Base-by-base conservation (phyloP, 1,140 invertebrate genomes). In the Triops longicaudatus region DNA sequence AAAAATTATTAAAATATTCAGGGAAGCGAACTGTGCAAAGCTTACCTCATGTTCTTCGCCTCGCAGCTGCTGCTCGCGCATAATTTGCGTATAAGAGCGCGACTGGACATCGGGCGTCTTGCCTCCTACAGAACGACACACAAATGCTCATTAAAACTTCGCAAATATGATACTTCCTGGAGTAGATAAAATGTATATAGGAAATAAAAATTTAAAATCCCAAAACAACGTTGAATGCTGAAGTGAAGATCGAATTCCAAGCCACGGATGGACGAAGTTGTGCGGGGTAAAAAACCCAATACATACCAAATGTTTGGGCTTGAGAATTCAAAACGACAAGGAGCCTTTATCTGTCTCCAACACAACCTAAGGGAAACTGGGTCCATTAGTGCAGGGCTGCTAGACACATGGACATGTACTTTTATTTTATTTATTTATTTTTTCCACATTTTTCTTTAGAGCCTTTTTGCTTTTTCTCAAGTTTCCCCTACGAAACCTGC, bases 41-140 rank as follows among this genome's bases (percentile, higher is more conserved):
- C 84, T 85, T 86, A 93, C 92, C 85, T 94, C 91, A 80, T 89
- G 90, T 87, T 97, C 94, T 88, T 97, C 92, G 79, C 92, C 91
- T 84, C 91, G 90, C 0, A 98, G 87, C 81, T 91, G 88, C 82
- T 97, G 93, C 83, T 99, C 97, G 82, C 91, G 90, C 95, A 99
- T 98, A 87, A 99, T 97, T 83, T 97, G 93, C n/a, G 92, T 93
- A 83, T 96, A 99, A 1, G 95, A 97, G 80, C 97, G 89, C 10
- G 94, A 93, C 78, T 93, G 91, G 79, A 94, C 87, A 89, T 99
- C 97, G 71, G 98, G 98, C 27, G 98, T 99, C 87, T 98, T 98
- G 12, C 97, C 98, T 87, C 97, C 96, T 98, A 88, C 80, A 95
- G 92, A 82, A 80, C 77, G 81, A 81, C 79, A 81, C 79, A 81